Evolutionary conservation across 37 sponge, comb jelly and placozoan genomes (phyloP).

Genomic region (Dysidea cf. avara): DNA sequence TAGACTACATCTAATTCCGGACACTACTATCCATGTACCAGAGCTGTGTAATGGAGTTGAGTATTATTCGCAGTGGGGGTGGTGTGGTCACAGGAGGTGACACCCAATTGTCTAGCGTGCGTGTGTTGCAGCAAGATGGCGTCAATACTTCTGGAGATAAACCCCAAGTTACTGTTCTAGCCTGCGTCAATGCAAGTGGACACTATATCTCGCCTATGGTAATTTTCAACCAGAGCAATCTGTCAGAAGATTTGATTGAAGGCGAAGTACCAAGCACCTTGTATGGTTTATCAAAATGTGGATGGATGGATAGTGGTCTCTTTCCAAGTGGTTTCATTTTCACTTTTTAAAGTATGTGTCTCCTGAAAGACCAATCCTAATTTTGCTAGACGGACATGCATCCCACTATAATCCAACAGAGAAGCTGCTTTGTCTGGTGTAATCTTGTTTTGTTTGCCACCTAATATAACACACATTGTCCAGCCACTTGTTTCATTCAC

Average conservation of each 20-base stretch:
- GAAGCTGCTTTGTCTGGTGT: conserved; percentile 18
- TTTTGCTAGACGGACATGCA: conserved; percentile 49
- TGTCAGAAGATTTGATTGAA: neutral
- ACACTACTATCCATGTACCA: too few relatives aligned
- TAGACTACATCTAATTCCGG: too few relatives aligned
- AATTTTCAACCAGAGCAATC: conserved; percentile 15
- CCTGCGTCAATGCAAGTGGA: conserved; percentile 53
- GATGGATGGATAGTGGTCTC: conserved; percentile 33
- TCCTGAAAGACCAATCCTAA: conserved; percentile 17
- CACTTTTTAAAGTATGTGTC: conserved; percentile 33
- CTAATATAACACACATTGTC: conserved; percentile 22
- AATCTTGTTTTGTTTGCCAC: conserved; percentile 44
- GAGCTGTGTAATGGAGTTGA: too few relatives aligned
- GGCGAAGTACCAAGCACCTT: conserved; percentile 44
- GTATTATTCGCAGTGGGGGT: too few relatives aligned
- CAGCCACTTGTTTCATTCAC: conserved; percentile 49
- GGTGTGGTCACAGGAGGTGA: too few relatives aligned
- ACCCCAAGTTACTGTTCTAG: conserved; percentile 44
- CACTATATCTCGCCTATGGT: conserved; percentile 45
- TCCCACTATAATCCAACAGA: conserved; percentile 32
- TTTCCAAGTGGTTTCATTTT: conserved; percentile 27
- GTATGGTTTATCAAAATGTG: conserved; percentile 36
- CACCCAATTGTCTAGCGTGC: too few relatives aligned
- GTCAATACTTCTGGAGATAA: conserved; percentile 42
- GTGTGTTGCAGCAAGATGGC: conserved; percentile 31